Conservation (phyloP, 1,140 invertebrate genomes). For the Drosophila teissieri region DNA sequence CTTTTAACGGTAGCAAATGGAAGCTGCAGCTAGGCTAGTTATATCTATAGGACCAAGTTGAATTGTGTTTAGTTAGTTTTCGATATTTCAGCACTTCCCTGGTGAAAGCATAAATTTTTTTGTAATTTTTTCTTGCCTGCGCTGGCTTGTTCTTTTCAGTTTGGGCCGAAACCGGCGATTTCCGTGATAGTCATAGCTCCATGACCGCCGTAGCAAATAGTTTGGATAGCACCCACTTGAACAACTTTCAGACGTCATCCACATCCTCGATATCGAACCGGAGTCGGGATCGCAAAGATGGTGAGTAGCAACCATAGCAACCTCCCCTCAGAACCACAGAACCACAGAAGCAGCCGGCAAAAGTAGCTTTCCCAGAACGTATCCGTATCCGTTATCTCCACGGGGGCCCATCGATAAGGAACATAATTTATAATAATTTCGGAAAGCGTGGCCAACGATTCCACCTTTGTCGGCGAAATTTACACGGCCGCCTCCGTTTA, state of each 20-base stretch:
- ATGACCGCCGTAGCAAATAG: conserved; percentile 87
- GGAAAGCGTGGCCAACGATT: conserved; percentile 69
- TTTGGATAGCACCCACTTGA: conserved; percentile 88
- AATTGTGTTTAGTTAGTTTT: no score
- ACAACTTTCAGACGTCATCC: conserved; percentile 85
- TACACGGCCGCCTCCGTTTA: conserved; percentile 73
- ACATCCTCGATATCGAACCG: conserved; percentile 86
- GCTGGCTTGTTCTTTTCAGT: conserved; percentile 88
- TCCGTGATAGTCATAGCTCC: conserved; percentile 90
- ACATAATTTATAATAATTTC: conserved; percentile 83
- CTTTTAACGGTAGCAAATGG: conserved; percentile 20
- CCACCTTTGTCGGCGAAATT: conserved; percentile 79
- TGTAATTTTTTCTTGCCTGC: conserved; percentile 80
- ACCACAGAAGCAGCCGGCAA: neutral
- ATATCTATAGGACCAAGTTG: no score
- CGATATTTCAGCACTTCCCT: no score
- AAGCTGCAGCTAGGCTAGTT: no score
- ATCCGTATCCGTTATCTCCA: conserved; percentile 34
- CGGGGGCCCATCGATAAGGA: conserved; percentile 56
- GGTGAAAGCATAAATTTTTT: conserved; percentile 82
- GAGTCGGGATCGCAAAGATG: conserved; percentile 89
- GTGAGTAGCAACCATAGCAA: conserved; percentile 71
- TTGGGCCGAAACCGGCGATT: conserved; percentile 93
- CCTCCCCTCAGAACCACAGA: neutral
- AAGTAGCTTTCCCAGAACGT: conserved; percentile 4